Evolutionary conservation across 2,113 vertebrate genomes (phyloP), one percentile per base, ranked within the genome.

Genomic region (Isichthys henryi): DNA sequence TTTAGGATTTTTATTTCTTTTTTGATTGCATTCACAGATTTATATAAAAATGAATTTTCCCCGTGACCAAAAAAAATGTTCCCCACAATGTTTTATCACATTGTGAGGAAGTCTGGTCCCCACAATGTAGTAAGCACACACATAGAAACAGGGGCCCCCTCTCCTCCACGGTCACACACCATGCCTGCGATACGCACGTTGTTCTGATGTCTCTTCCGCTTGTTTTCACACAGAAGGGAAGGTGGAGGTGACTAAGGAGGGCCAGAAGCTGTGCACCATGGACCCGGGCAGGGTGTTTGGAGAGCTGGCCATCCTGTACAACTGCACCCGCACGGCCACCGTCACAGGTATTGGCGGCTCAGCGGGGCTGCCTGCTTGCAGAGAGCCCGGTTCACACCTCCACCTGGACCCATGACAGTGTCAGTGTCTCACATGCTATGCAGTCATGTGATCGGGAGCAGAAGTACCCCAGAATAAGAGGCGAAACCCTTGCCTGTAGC

Each of bases 291-390:
- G 93, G 87, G 35, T 95, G 91, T 96, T 96, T 88, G 96, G 95
- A 89, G 96, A 96, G 90, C 90, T 96, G 90, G 93, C 94, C 9
- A 93, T 96, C 70, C 92, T 96, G 89, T 96, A 96, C 92, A 93
- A 92, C 90, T 95, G 94, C 91, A 94, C 90, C 49, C 93, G 95
- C 91, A 91, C 91, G 21, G 93, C 91, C 90, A 95, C 95, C 15
- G 92, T 96, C 90, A 94, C 94, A 95, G 96, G 96, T 96, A 93
- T 58, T 31, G 13, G 10, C 2, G 17, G 15, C 5, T 11, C 15
- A 5, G 82, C 19, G 21, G 27, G 46, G 23, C 23, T 17, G 5
- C 13, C 27, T 27, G 21, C 19, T 31, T 58, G 49, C 70, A 77
- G 70, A 21, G 31, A 6, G 31, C 45, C 46, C 11, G 8, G 11